Evolutionary conservation across 2,797 vertebrate genomes (phyloP), one percentile per base, ranked within the genome.

Genomic region (Ibycter americanus): DNA sequence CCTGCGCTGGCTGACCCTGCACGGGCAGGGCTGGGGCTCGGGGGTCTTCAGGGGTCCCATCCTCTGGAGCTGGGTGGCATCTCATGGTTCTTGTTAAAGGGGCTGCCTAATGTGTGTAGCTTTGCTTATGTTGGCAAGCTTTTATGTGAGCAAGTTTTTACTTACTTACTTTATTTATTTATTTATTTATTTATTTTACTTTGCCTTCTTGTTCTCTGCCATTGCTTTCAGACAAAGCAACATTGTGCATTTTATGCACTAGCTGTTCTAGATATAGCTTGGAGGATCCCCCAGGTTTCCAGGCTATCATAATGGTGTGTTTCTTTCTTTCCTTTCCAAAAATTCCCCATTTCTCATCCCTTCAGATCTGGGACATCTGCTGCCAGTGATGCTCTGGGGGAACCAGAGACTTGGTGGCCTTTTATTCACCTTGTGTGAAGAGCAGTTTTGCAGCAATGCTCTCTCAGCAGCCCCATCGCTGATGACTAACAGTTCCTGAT

Each of bases 401-500:
- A 94, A 91, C 47, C 22, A 4, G 21, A 47, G 40, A 2, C 44
- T 36, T 15, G 42, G 12, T 74, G 71, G 32, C 73, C 42, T 90
- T 87, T 62, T 11, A 12, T 78, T 96, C 81, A 65, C 73, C 38
- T 32, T 6, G 11, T 3, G 20, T 4, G 18, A 63, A 58, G 65
- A 47, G 11, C 40, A 5, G 42, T 29, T 38, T 22, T 17, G 81
- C 12, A 61, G 52, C 4, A 0, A 8, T 19, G 65, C 34, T 14
- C 65, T 72, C 70, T 82, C 49, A 36, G 58, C 88, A 46, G 27
- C 73, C 46, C 55, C 54, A 8, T 42, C 4, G 2, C 40, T 8
- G 83, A 70, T 97, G 94, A 97, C 93, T 97, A 97, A 97, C 86
- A 94, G 92, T 90, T 97, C 87, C 96, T 80, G 67, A 9, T 40